Conservation (phyloP, 2,888 invertebrate species). For the Mongoloraphidia duomilia region DNA sequence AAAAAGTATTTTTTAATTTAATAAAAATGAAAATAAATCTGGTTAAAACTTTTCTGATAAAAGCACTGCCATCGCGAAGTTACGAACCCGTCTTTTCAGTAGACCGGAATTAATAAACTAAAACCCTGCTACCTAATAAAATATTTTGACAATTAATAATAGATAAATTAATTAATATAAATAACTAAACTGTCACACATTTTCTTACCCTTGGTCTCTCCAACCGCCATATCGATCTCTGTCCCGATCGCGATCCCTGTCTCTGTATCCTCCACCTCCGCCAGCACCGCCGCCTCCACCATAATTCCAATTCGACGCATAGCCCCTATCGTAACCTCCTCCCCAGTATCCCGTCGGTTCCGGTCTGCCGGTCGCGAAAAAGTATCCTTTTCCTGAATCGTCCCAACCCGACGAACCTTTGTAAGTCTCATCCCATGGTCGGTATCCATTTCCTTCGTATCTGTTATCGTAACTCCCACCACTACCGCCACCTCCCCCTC, state of each 20-base stretch:
- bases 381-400: constrained; percentile 42
- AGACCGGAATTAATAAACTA: too few relatives aligned
- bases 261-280: constrained; percentile 13
- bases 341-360: constrained; percentile 24
- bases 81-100: too few relatives aligned
- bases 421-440: constrained; percentile 43
- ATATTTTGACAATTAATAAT: too few relatives aligned
- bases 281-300: constrained; percentile 13
- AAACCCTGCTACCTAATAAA: too few relatives aligned
- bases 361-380: constrained; percentile 42
- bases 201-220: constrained; percentile 29
- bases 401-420: constrained; percentile 50
- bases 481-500: constrained; percentile 9
- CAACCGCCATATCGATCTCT: constrained; percentile 24
- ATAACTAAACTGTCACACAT: background rate
- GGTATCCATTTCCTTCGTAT: constrained; percentile 26
- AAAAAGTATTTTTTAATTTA: too few relatives aligned
- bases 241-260: constrained; percentile 18
- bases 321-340: constrained; percentile 25
- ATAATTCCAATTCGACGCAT: constrained; percentile 19
- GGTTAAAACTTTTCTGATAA: too few relatives aligned
- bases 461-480: constrained; percentile 11
- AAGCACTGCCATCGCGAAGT: too few relatives aligned
- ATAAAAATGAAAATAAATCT: too few relatives aligned
- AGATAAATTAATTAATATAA: too few relatives aligned